Conservation (phyloP, 2,888 invertebrate genomes). For the Melieria crassipennis region DNA sequence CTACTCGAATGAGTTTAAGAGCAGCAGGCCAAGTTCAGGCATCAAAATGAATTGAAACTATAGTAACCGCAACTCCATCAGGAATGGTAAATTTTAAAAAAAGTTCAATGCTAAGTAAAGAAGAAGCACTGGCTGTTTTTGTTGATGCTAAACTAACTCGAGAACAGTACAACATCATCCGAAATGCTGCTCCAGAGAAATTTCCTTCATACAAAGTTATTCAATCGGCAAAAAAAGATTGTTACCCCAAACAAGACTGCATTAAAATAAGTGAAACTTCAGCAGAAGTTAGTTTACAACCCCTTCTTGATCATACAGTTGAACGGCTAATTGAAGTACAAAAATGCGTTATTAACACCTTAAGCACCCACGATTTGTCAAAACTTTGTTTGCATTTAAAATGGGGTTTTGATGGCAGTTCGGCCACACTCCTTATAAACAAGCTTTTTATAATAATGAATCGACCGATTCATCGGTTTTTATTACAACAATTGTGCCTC, state of each 20-base stretch:
- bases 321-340: neutral
- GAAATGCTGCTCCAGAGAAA: neutral
- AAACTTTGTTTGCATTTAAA: no score
- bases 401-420: no score
- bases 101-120: neutral
- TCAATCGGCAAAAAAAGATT: neutral
- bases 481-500: no score
- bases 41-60: neutral
- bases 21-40: neutral
- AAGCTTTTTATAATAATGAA: no score
- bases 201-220: neutral
- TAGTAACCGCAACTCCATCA: neutral
- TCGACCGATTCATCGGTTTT: no score
- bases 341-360: neutral
- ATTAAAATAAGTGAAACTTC: neutral
- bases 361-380: no score
- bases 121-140: neutral
- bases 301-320: neutral
- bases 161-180: neutral
- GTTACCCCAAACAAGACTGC: neutral
- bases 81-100: neutral
- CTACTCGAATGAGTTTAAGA: neutral
- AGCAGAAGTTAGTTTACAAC: neutral
- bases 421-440: no score
- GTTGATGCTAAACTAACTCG: neutral